Evolutionary conservation across 2,888 invertebrate genomes (phyloP).

Genomic region (Nomada ferruginata): DNA sequence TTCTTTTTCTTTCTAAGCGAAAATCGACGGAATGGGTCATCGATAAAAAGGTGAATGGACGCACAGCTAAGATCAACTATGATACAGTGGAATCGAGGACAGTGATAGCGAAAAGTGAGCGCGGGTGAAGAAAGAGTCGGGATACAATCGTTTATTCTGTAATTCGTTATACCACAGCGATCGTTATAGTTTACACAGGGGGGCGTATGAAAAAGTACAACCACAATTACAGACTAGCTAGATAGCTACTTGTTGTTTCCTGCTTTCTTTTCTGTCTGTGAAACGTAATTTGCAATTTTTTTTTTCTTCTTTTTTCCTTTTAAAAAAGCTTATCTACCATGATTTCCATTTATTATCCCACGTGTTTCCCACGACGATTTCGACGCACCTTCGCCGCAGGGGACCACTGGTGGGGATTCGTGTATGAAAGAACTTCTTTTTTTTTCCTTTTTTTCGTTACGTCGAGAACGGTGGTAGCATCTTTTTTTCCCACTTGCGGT

Average conservation of each 20-base stretch:
- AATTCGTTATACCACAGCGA: slow-evolving; percentile 79
- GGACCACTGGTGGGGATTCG: slow-evolving; percentile 25
- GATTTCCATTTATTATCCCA: slow-evolving; percentile 30
- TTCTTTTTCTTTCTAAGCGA: slow-evolving; percentile 23
- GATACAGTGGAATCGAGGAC: slow-evolving; percentile 58
- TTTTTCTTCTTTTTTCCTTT: slow-evolving; percentile 11
- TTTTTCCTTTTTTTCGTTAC: not conserved
- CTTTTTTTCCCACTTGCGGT: slow-evolving; percentile 13
- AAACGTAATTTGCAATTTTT: slow-evolving; percentile 61
- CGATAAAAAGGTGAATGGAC: slow-evolving; percentile 62
- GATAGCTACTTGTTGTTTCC: slow-evolving; percentile 71
- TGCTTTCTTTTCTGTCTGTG: slow-evolving; percentile 63
- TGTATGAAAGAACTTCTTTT: slow-evolving; percentile 33
- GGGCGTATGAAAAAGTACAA: slow-evolving; percentile 80
- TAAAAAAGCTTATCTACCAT: slow-evolving; percentile 72
- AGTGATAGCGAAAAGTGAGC: slow-evolving; percentile 59
- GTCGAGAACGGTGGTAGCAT: slow-evolving; percentile 26
- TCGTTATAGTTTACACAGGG: slow-evolving; percentile 78
- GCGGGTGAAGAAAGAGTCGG: slow-evolving; percentile 68
- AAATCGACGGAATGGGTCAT: slow-evolving; percentile 63
- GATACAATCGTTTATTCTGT: slow-evolving; percentile 80
- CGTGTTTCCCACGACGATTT: slow-evolving; percentile 23
- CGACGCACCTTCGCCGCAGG: slow-evolving; percentile 43
- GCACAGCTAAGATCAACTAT: slow-evolving; percentile 53
- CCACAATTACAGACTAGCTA: slow-evolving; percentile 78